Conservation (phyloP, 37 sponge, comb jelly and placozoan genomes). For the Haliclona indistincta region DNA sequence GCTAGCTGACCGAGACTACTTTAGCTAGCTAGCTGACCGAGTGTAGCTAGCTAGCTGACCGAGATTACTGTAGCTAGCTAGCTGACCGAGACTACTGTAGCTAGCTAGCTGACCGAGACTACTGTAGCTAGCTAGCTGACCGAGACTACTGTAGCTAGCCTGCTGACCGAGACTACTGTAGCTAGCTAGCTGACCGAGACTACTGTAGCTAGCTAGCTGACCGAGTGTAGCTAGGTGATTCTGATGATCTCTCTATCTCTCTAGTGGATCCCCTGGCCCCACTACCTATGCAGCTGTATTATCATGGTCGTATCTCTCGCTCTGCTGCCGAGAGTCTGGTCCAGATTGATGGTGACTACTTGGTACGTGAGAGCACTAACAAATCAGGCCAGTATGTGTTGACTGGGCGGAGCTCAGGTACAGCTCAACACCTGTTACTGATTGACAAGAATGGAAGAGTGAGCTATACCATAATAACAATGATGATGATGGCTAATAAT, state of each 20-base stretch:
- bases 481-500: neutral
- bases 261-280: slow-evolving; percentile 5
- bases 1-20: too few relatives aligned
- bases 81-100: too few relatives aligned
- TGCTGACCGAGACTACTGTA: neutral
- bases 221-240: neutral
- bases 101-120: too few relatives aligned
- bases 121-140: too few relatives aligned
- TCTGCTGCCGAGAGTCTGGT: slow-evolving; percentile 72
- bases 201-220: too few relatives aligned
- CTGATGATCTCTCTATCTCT: neutral
- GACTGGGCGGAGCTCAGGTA: slow-evolving; percentile 64
- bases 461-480: neutral
- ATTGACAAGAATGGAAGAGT: slow-evolving; percentile 83
- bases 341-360: slow-evolving; percentile 76
- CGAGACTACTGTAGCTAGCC: too few relatives aligned
- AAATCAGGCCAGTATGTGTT: slow-evolving; percentile 83
- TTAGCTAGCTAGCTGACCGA: too few relatives aligned
- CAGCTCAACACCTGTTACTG: slow-evolving; percentile 73
- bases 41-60: too few relatives aligned
- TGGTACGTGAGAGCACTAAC: slow-evolving; percentile 76
- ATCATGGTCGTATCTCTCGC: slow-evolving; percentile 73
- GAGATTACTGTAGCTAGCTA: too few relatives aligned
- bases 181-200: too few relatives aligned
- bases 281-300: slow-evolving; percentile 53